Evolutionary conservation across 2,888 invertebrate species (phyloP).

Genomic region (Andrena hattorfiana): DNA sequence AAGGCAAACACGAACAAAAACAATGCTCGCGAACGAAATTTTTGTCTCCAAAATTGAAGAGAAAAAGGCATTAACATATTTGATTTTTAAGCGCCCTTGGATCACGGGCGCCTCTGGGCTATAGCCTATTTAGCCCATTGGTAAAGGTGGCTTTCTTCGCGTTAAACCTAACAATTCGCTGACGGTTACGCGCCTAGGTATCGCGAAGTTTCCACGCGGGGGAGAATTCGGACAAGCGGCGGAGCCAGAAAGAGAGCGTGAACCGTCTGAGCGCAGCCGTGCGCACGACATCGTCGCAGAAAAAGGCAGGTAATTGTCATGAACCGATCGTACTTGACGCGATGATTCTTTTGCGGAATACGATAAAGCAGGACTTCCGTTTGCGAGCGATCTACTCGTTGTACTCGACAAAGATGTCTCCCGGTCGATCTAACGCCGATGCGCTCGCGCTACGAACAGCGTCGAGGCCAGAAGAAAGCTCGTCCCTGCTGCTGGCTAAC

Average conservation of each 20-base stretch:
- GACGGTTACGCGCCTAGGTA: not conserved
- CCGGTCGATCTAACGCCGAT: not conserved
- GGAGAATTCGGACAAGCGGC: not conserved
- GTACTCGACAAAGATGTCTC: not conserved
- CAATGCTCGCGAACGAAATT: no score
- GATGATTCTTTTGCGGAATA: not conserved
- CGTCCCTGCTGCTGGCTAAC: not conserved
- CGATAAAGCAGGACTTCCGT: slow-evolving; percentile 20
- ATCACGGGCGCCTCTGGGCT: no score
- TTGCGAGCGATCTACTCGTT: slow-evolving; percentile 16
- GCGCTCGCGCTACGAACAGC: not conserved
- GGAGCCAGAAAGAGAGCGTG: not conserved
- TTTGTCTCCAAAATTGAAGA: no score
- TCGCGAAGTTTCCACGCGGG: not conserved
- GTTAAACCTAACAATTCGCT: not conserved
- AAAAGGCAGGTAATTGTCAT: slow-evolving; percentile 33
- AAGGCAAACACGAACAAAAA: no score
- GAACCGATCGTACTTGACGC: not conserved
- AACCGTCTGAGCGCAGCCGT: not conserved
- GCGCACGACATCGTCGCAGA: not conserved
- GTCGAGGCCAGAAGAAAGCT: not conserved
- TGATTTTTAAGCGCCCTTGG: no score
- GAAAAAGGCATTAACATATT: no score
- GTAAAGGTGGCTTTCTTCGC: no score
- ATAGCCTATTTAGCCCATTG: no score